Evolutionary conservation across 2,888 invertebrate species (phyloP).

Genomic region (Torymus texanus): DNA sequence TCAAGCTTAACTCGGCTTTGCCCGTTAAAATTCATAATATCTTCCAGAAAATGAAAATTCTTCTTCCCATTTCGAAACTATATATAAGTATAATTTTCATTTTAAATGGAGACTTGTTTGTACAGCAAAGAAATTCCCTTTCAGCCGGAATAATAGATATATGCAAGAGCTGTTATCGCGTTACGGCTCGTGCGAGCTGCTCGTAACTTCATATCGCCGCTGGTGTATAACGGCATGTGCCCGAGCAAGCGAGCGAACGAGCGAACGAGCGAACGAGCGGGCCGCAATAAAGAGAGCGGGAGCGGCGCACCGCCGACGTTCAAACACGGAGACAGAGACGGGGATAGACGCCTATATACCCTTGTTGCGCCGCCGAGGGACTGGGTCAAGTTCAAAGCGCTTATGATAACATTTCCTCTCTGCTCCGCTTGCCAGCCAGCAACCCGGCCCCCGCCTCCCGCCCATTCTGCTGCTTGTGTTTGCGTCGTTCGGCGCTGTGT

Average conservation of each 20-base stretch:
- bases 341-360: slow-evolving; percentile 12
- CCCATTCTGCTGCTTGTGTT: background rate
- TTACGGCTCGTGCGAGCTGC: slow-evolving; percentile 72
- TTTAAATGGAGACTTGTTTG: too few species aligned
- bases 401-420: slow-evolving; percentile 72
- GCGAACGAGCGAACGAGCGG: slow-evolving; percentile 42
- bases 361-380: slow-evolving; percentile 56
- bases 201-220: slow-evolving; percentile 72
- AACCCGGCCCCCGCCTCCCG: background rate
- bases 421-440: slow-evolving; percentile 49
- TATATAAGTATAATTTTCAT: too few species aligned
- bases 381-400: slow-evolving; percentile 73
- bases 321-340: slow-evolving; percentile 51
- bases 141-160: too few species aligned
- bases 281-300: slow-evolving; percentile 52
- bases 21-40: rapidly evolving
- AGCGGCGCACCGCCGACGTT: slow-evolving; percentile 51
- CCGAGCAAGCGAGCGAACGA: slow-evolving; percentile 42
- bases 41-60: too few species aligned
- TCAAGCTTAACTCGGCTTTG: too few species aligned
- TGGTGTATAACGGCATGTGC: slow-evolving; percentile 49
- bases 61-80: too few species aligned
- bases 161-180: slow-evolving; percentile 73
- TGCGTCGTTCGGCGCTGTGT: background rate
- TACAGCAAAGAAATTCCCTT: too few species aligned